Base-by-base conservation (phyloP, 2,888 invertebrate genomes). In the Thalpophila matura region DNA sequence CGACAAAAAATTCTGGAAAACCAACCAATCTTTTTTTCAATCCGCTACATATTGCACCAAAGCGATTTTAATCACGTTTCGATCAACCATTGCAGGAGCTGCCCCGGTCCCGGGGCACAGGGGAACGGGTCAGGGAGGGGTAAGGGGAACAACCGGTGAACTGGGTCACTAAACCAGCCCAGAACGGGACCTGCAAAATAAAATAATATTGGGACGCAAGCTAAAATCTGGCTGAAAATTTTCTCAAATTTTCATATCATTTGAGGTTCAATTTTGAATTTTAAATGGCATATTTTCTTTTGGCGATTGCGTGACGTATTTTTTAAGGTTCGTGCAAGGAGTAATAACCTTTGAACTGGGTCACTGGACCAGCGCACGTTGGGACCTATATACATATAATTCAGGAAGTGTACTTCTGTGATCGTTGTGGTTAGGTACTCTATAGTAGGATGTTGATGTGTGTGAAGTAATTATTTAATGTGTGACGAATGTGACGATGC, bases 141-240 rank as follows among this genome's bases (percentile, higher is more conserved):
- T 61, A 72, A 58, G 71, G 74, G 50, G 71, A 73, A 74, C 58
- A 64, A 75, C 70, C 71, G 70, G 45, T 60, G 73, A 91, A 89
- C 83, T 92, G 85, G 92, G 92, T 92, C 91, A 92, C 89, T 87
- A 80, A 91, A 84, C 79, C 73, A 74, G 81, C 81, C 80, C 80
- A 78, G 74, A 69, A 61, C 72, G 76, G 79, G 81, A 82, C 81
- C 82, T 79, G 74, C 75, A 74, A 79, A 33, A n/a, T n/a, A n/a
- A n/a, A n/a, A 77, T 73, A 66, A 82, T 81, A 85, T 81, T 82
- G 84, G 84, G 84, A 74, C 80, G 64, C 77, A 58, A 31, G 53
- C 70, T 68, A 10, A 67, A 49, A 73, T 79, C 66, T 80, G 78
- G 71, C 29, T 43, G 10, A 7, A 29, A 27, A 43, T 12, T 37